Evolutionary conservation across 2,797 vertebrate species (phyloP), one percentile per base, ranked within the genome.

Genomic region (Lepidocolaptes lacrymiger): DNA sequence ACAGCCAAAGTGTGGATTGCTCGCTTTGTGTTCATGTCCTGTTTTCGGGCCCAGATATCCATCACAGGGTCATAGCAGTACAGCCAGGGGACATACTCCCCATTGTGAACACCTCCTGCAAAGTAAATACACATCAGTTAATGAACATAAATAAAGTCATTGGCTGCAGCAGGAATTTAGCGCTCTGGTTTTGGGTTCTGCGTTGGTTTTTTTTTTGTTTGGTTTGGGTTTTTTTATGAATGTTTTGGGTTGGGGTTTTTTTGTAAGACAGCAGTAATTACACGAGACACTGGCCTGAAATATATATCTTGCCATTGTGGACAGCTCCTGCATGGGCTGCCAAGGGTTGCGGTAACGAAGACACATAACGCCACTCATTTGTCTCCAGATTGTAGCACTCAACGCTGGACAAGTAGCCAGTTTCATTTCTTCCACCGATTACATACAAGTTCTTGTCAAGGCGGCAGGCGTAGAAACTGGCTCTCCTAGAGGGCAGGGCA

Each of bases 11-110:
- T 98, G 91, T 99, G 99, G 98, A 99, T 99, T 51, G 99, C 99
- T 8, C 99, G 98, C 97, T 99, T 99, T 93, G 99, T 99, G 99
- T 99, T 99, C 99, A 99, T 99, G 96, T 99, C 99, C 97, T 99
- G 99, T 97, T 99, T 99, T 93, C 99, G 98, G 94, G 99, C 99
- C 99, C 99, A 99, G 96, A 99, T 99, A 43, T 99, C 99, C 99
- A 99, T 99, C 95, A 99, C 96, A 0, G 99, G 99, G 97, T 99
- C 99, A 72, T 99, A 99, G 96, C 99, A 99, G 97, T 99, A 99
- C n/a, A 99, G 98, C 99, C 99, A 99, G 58, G 99, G 99, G 64
- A 99, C 99, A 3, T 99, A 99, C 76, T 99, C 99, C 85, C 99
- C 99, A 89, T 99, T 99, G 97, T 99, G 99, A 59, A 99, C 99